Evolutionary conservation across 2,797 vertebrate species (phyloP), one percentile per base, ranked within the genome.

Genomic region (Eptatretus atami): DNA sequence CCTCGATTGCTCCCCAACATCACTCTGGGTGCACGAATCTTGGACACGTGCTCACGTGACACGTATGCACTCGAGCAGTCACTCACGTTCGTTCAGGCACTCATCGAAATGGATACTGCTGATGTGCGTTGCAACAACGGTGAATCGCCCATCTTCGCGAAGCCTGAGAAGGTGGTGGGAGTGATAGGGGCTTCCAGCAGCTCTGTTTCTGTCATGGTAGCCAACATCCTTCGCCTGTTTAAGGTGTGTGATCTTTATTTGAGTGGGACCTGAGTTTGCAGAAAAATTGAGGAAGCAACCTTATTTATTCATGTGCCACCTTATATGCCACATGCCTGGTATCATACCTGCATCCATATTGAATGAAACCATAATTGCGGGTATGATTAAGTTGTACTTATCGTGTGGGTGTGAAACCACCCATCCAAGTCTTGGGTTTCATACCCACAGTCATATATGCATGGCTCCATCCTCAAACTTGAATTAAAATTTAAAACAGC

Each of bases 191-290:
- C 87, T 25, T 94, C 87, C 0, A 82, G 81, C 73, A 93, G 86
- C 77, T 94, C 87, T 0, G 84, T 94, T 71, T 90, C 85, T 73
- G 92, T 94, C 76, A 94, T 94, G 87, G 87, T 94, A 70, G 87
- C 87, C 76, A 94, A 94, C 75, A 93, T 94, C 70, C 75, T 94
- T 64, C 80, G 87, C 63, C 83, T 94, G 68, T 94, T 94, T 76
- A 88, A 87, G 82, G 87, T 94, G 70, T 74, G 84, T 8, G 9
- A 44, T 44, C 19, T 44, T 5, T 44, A 8, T 44, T 44, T 44
- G 31, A 44, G 31, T 44, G 31, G 31, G 31, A 44, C 31, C 31
- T 5, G 31, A 44, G 3, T 44, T 44, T 44, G 31, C 31, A 44
- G 31, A 44, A 44, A 44, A 44, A 44, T 44, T 44, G 31, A 44